phyloP scores from a whole-genome alignment of 1,140 invertebrate genomes.

The Drosophila ohnishii region DNA sequence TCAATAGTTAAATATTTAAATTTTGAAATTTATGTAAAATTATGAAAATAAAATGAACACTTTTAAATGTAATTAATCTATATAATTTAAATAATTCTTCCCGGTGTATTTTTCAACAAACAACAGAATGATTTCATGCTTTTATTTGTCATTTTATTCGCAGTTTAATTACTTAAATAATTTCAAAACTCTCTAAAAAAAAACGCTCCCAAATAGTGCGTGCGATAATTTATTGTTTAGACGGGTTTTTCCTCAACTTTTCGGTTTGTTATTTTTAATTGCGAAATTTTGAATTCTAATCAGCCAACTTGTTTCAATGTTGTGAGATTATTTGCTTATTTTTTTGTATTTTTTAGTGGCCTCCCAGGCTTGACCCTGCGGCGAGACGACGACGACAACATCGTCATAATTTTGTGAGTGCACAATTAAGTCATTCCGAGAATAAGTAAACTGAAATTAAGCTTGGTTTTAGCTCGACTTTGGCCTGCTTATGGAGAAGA shows the following conservation, averaged over 20 bases:
- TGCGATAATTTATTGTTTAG: neutral
- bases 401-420: slow-evolving; percentile 43
- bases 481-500: neutral
- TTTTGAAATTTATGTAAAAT: neutral
- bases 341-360: slow-evolving; percentile 26
- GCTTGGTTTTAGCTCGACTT: slow-evolving; percentile 19
- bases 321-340: slow-evolving; percentile 16
- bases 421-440: slow-evolving; percentile 55
- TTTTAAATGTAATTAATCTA: too few relatives aligned
- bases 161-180: neutral
- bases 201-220: neutral
- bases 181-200: neutral
- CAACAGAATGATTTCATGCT: neutral
- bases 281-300: slow-evolving; percentile 49
- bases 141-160: neutral
- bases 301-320: slow-evolving; percentile 47
- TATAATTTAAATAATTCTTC: neutral
- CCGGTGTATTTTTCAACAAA: neutral
- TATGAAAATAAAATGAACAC: neutral
- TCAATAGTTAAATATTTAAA: neutral
- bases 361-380: slow-evolving; percentile 40
- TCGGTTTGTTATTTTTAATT: neutral
- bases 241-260: slow-evolving; percentile 6
- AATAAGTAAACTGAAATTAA: slow-evolving; percentile 34
- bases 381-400: slow-evolving; percentile 2